phyloP scores from a whole-genome alignment of 30 jellyfish, hydroid and myxozoan species.

The Sanderia malayensis region DNA sequence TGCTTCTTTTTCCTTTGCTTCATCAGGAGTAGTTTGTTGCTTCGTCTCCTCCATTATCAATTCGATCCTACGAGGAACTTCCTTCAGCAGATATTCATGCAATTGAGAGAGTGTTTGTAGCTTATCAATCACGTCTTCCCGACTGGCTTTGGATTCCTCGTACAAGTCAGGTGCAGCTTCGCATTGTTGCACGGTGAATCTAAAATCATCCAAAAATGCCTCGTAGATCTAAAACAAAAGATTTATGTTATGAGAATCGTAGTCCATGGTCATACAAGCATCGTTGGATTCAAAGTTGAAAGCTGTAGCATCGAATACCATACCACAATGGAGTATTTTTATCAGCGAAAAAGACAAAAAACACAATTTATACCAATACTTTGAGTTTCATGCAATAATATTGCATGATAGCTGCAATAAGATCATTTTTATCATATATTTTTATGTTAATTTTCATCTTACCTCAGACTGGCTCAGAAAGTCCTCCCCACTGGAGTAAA shows the following conservation, averaged over 20 bases:
- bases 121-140: slow-evolving; percentile 54
- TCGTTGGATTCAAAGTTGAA: no score
- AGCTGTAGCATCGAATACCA: no score
- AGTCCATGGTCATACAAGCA: no score
- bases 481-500: slow-evolving; percentile 51
- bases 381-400: no score
- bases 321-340: no score
- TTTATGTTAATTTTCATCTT: no score
- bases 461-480: slow-evolving; percentile 57
- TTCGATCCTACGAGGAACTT: slow-evolving; percentile 69
- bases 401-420: no score
- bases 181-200: slow-evolving; percentile 40
- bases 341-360: no score
- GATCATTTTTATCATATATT: no score
- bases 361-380: no score
- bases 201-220: slow-evolving; percentile 38
- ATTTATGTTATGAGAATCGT: no score
- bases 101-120: slow-evolving; percentile 50
- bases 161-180: slow-evolving; percentile 51
- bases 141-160: slow-evolving; percentile 56
- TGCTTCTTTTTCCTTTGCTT: slow-evolving; percentile 19
- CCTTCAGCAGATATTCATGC: slow-evolving; percentile 55
- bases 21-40: slow-evolving; percentile 5
- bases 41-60: slow-evolving; percentile 41
- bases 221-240: slow-evolving; percentile 44